A percentile compares a stretch with the other conserved stretches of the same genome.
phyloP scores from a whole-genome alignment of 2,888 invertebrate genomes.

The Spialia ferax region DNA sequence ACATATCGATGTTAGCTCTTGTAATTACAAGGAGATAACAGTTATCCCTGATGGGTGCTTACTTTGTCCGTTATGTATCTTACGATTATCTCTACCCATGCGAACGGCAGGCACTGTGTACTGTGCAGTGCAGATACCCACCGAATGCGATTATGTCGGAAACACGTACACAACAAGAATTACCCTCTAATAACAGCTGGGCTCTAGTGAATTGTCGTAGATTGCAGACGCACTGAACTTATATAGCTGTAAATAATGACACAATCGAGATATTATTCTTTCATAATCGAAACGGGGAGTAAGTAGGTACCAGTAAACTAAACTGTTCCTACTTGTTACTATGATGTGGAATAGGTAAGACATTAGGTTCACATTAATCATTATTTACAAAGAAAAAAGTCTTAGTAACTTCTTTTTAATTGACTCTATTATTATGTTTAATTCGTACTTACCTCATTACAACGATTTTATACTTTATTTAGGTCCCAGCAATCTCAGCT shows the following conservation, averaged over 20 bases:
- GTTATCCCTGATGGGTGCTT: constrained; percentile 56
- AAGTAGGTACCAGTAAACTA: constrained; percentile 13
- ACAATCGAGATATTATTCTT: constrained; percentile 71
- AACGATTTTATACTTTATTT: background rate
- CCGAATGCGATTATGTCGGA: constrained; percentile 73
- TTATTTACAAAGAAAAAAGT: background rate
- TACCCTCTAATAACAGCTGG: constrained; percentile 81
- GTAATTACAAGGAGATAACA: constrained; percentile 56
- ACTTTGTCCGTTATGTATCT: constrained; percentile 62
- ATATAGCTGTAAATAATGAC: constrained; percentile 83
- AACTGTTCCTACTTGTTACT: constrained; percentile 12
- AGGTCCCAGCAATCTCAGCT: background rate
- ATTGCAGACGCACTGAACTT: constrained; percentile 75
- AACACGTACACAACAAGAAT: constrained; percentile 77
- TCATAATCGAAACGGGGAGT: constrained; percentile 55
- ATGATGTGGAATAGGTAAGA: background rate
- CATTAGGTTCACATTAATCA: background rate
- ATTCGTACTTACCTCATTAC: background rate
- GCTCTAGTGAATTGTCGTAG: constrained; percentile 76
- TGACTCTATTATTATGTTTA: background rate
- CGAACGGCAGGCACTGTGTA: constrained; percentile 1
- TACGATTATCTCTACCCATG: constrained; percentile 38
- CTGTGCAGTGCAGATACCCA: constrained; percentile 15
- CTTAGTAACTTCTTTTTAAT: background rate
- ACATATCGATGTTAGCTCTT: constrained; percentile 46